Base-by-base conservation (phyloP, 1,140 invertebrate genomes). In the Chrysopa pallens region DNA sequence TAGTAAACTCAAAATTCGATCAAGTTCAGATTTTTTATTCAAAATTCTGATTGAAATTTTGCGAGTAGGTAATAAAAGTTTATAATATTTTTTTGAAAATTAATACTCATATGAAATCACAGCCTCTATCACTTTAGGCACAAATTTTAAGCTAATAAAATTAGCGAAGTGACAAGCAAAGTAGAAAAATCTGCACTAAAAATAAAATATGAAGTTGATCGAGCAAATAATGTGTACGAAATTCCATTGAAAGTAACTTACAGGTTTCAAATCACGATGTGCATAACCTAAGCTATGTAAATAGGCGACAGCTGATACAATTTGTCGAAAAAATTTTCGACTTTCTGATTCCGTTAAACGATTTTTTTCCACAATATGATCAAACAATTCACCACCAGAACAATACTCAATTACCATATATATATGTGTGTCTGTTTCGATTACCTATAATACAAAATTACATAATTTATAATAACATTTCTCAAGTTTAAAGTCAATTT, bases 201-300 rank as follows among this genome's bases (percentile, higher is more conserved):
- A n/a, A n/a, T n/a, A n/a, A n/a, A n/a, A n/a, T n/a, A n/a, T n/a
- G 17, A 23, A 23, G 17, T 23, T 5, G 5, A 23, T 3, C 17
- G 17, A 23, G 5, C 17, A 23, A 5, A 23, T n/a, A n/a, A n/a
- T 23, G 2, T 23, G 17, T 23, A 5, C 17, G 17, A 23, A 23
- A 23, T 23, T 23, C 90, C 84, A 13, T 80, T 84, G 11, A 89
- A 59, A 63, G 86, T 73, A 11, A 72, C 62, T 88, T 66, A 90
- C 86, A 11, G 85, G 84, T 63, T 92, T 92, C 39, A 92, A 72
- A 59, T 92, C 87, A 42, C 87, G 69, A 65, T 91, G 87, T 49
- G 88, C 80, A 52, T 90, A 84, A 49, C 78, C 74, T 43, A 78
- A 66, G 41, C 67, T 70, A 60, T 90, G 87, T 79, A 92, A 74